phyloP scores from a whole-genome alignment of 1,140 invertebrate genomes.

The Melanaphis sacchari region DNA sequence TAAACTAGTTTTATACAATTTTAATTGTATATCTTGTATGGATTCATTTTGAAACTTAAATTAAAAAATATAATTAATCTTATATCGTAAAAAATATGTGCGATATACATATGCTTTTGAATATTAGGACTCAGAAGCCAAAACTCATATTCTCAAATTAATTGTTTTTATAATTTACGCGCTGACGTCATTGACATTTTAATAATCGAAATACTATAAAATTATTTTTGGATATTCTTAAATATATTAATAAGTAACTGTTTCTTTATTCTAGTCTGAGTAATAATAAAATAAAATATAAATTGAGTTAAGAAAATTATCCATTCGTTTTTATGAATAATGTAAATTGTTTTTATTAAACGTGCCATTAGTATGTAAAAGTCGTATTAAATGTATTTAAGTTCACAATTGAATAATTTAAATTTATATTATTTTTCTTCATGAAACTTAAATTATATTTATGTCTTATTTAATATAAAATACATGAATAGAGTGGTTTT shows the following conservation, averaged over 20 bases:
- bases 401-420: constrained; percentile 23
- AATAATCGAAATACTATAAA: background rate
- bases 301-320: constrained; percentile 13
- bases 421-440: constrained; percentile 15
- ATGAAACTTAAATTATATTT: background rate
- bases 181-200: background rate
- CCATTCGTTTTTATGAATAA: background rate
- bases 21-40: background rate
- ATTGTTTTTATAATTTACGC: background rate
- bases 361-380: background rate
- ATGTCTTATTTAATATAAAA: background rate
- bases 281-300: background rate
- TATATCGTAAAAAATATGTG: background rate
- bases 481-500: background rate
- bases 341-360: constrained; percentile 10
- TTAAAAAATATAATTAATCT: background rate
- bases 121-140: background rate
- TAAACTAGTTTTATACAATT: background rate
- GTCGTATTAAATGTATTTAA: constrained; percentile 3
- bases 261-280: too few relatives aligned
- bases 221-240: background rate
- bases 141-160: background rate
- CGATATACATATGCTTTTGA: background rate
- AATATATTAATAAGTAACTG: background rate
- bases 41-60: background rate